Evolutionary conservation across 2,888 invertebrate genomes (phyloP), one percentile per base, ranked within the genome.

Genomic region (Electrophaes corylata): DNA sequence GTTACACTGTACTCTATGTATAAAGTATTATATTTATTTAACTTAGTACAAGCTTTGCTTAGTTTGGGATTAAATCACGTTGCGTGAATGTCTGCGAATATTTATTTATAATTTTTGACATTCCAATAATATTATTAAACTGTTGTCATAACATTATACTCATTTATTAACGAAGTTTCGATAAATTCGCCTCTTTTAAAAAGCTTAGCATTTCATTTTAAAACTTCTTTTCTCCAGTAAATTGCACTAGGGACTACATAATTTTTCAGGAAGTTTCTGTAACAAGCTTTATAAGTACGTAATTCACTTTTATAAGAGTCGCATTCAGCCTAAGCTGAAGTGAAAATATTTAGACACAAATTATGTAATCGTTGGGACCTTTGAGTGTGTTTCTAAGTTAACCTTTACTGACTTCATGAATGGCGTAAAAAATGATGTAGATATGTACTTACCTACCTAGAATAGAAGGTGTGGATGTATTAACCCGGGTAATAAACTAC

Each of bases 401-500:
- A 46, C 33, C 5, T 20, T 4, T 19, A 18, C 18, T 18, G 5
- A 11, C 31, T 19, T 33, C 19, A 26, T 29, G 26, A 8, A 23
- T 6, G 14, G 26, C 26, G 10, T n/a, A 39, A 19, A 19, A 10
- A 8, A 43, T 26, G 23, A 12, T 26, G 23, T 26, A 10, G 4
- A 14, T 48, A 26, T 39, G 16, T 47, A 23, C 11, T 29, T 2
- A 18, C 3, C 1, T 41, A 12, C n/a, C 12, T 23, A 33, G 20
- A 33, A 4, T 19, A 35, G 35, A 14, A 2, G 31, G 8, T 33
- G 3, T 19, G 10, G 48, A 29, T 26, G 14, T 29, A 43, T 37
- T 48, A 43, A 18, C 48, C 19, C 19, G 12, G 29, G 37, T 49
- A 31, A 49, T 41, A 46, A 41, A 40, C 40, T 41, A 41, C 48